phyloP scores from a whole-genome alignment of 2,113 vertebrate genomes.

The Numenius arquata region DNA sequence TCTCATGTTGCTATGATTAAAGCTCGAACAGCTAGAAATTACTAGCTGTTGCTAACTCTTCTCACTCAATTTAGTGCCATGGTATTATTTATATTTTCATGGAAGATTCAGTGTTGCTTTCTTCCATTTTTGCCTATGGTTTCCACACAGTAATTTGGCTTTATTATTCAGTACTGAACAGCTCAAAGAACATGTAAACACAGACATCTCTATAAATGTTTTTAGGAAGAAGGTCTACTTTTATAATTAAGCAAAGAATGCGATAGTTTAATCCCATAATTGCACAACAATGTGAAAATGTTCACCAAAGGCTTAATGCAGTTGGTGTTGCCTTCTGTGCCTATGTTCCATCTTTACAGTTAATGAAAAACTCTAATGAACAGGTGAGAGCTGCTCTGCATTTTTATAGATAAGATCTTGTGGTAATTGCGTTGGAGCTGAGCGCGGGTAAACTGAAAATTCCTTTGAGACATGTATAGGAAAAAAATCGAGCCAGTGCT shows the following conservation, averaged over 20 bases:
- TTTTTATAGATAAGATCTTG: slow-evolving; percentile 49
- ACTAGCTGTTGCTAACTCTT: neutral
- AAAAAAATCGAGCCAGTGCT: neutral
- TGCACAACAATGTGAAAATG: slow-evolving; percentile 11
- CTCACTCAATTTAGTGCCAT: neutral
- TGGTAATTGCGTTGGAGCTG: slow-evolving; percentile 39
- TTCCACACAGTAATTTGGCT: neutral
- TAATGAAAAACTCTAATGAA: slow-evolving; percentile 24
- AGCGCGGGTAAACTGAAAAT: slow-evolving; percentile 29
- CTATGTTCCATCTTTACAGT: slow-evolving; percentile 8
- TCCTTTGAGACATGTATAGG: neutral
- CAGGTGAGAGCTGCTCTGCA: slow-evolving; percentile 8
- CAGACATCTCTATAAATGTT: neutral
- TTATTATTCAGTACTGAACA: neutral
- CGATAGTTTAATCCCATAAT: neutral
- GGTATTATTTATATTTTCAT: neutral
- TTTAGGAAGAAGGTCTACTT: neutral
- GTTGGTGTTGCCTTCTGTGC: neutral
- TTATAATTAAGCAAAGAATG: neutral
- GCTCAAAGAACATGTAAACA: neutral
- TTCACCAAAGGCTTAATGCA: neutral
- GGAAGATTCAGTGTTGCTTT: neutral
- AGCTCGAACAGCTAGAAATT: neutral
- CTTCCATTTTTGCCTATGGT: neutral
- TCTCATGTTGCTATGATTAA: neutral